Evolutionary conservation across 2,888 invertebrate species (phyloP), one percentile per base, ranked within the genome.

Genomic region (Trypoxylon attenuatum): DNA sequence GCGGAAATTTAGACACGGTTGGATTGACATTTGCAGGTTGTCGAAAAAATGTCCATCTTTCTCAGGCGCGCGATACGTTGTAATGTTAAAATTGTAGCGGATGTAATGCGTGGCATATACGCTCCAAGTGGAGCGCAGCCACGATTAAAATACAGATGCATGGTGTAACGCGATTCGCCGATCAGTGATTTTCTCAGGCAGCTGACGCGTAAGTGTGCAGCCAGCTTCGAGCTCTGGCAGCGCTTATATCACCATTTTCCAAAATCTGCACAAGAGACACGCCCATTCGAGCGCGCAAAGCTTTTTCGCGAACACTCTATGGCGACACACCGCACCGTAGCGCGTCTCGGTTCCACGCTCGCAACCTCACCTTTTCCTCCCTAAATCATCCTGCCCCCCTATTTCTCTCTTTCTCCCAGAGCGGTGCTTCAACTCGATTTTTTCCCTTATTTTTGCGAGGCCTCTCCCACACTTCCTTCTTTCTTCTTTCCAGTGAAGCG

Each of bases 221-320:
- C 43, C 16, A 21, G 41, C 39, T 43, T 16, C n/a, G n/a, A n/a
- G n/a, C n/a, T n/a, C n/a, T n/a, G 15, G 5, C 13, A 25, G 50
- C 27, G 55, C 43, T 51, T 56, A 27, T 55, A 51, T 51, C 56
- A 39, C 52, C 45, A 47, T 57, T 62, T 47, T 49, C 42, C 21
- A 22, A 52, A 49, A 49, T 50, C 55, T 46, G 8, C 29, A 27
- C 50, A 3, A 8, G 5, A 39, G 51, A 62, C 46, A 51, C 60
- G 42, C 43, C 54, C 49, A 43, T 53, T 41, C 43, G 42, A 47
- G 8, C 21, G 18, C 38, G 43, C 16, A 59, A n/a, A n/a, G 45
- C 59, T 43, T 43, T 49, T 13, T 19, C 45, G n/a, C n/a, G 41
- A 38, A n/a, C 41, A 47, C 49, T 42, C 33, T 23, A 8, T 16